phyloP scores from a whole-genome alignment of 2,113 vertebrate genomes.

The Hemicordylus capensis region DNA sequence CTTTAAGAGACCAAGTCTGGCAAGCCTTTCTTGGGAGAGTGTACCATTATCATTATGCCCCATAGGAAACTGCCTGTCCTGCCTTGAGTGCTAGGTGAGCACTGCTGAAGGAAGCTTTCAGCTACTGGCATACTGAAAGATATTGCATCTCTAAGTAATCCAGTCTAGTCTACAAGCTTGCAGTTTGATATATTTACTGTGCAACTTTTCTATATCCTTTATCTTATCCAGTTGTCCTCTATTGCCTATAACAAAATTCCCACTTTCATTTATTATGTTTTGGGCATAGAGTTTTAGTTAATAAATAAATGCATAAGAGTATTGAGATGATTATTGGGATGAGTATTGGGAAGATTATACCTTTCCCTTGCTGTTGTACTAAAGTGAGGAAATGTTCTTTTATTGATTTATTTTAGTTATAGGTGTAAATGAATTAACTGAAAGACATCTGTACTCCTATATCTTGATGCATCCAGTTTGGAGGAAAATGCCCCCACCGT shows the following conservation, averaged over 20 bases:
- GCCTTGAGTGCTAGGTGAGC: not conserved
- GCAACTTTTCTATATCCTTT: no score
- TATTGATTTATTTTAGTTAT: not conserved
- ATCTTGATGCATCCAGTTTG: not conserved
- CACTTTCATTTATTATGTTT: no score
- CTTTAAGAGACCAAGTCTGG: not conserved
- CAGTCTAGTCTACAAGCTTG: not conserved
- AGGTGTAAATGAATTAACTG: not conserved
- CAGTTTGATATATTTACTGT: not conserved
- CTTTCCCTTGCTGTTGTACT: not conserved
- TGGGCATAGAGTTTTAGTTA: no score
- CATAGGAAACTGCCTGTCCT: not conserved
- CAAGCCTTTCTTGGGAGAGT: not conserved
- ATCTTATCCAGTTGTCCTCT: no score
- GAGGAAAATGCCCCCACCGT: no score
- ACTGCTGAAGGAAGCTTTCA: not conserved
- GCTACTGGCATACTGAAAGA: not conserved
- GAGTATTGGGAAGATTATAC: no score
- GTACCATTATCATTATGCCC: not conserved
- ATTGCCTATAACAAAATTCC: no score
- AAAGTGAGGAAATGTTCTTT: not conserved
- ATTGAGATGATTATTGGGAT: no score
- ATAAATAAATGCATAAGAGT: not conserved
- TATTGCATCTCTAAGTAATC: not conserved
- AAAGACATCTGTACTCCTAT: not conserved